phyloP scores from a whole-genome alignment of 2,113 vertebrate genomes.

The Eurypyga helias region DNA sequence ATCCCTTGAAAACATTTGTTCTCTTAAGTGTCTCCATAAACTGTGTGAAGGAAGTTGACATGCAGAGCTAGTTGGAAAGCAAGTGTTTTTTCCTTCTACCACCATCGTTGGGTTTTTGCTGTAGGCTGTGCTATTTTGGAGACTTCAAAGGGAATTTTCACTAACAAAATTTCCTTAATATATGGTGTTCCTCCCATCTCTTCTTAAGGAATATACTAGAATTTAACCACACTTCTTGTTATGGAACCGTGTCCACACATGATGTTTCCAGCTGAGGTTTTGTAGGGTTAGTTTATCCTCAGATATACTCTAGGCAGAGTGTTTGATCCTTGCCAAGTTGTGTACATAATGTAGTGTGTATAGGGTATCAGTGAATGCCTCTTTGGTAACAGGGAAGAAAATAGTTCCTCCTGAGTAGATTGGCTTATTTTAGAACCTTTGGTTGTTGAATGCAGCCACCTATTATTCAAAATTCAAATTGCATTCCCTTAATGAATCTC shows the following conservation, averaged over 20 bases:
- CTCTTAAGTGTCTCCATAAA: background rate
- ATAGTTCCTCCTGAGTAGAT: background rate
- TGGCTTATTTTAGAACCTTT: background rate
- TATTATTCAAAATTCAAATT: background rate
- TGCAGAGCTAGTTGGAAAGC: background rate
- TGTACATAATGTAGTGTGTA: background rate
- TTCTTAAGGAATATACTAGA: background rate
- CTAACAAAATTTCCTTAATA: background rate
- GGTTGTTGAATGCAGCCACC: background rate
- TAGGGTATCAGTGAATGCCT: background rate
- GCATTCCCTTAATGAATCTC: background rate
- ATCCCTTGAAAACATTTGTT: background rate
- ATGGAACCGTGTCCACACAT: background rate
- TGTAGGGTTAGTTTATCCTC: background rate
- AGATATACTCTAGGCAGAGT: background rate
- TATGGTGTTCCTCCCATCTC: background rate
- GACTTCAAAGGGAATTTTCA: background rate
- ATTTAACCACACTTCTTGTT: background rate
- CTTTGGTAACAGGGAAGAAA: background rate
- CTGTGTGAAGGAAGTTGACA: background rate
- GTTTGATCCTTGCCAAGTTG: background rate
- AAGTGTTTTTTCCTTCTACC: background rate
- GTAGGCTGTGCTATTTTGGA: background rate
- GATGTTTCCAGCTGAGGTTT: background rate
- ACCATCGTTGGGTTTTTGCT: background rate